Evolutionary conservation across 2,888 invertebrate species (phyloP).

Genomic region (Zaprionus obscuricornis): DNA sequence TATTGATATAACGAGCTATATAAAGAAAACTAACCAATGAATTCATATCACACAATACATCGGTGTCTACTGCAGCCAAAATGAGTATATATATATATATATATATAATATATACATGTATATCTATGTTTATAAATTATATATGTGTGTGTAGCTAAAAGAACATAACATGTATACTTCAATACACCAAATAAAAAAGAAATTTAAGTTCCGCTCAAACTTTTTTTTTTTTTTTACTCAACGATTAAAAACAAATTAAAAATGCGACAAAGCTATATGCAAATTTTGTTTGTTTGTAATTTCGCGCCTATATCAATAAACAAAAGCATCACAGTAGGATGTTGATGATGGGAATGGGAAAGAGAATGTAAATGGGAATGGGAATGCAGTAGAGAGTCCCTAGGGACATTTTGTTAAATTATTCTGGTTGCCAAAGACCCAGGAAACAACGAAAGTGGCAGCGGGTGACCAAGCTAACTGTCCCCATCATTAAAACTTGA

Average conservation of each 20-base stretch:
- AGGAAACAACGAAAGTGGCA: too few species aligned
- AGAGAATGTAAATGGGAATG: background rate
- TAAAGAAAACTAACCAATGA: conserved; percentile 46
- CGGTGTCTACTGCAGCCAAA: conserved; percentile 50
- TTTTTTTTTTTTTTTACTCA: conserved; percentile 25
- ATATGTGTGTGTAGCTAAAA: background rate
- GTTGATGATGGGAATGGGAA: background rate
- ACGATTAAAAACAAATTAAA: conserved; percentile 38
- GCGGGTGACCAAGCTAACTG: conserved; percentile 30
- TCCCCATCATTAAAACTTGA: conserved; percentile 72
- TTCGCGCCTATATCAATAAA: conserved; percentile 39
- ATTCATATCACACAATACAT: conserved; percentile 72
- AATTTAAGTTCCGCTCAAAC: too few species aligned
- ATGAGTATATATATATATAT: conserved; percentile 43
- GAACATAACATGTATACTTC: background rate
- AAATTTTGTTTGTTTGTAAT: conserved; percentile 12
- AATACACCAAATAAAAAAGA: too few species aligned
- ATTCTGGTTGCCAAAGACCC: conserved; percentile 55
- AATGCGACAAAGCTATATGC: conserved; percentile 7
- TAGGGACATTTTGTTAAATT: conserved; percentile 65
- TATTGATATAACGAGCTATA: conserved; percentile 27
- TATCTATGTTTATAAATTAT: background rate
- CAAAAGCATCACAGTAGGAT: conserved; percentile 12
- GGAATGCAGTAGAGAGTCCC: conserved; percentile 41
- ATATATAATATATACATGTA: conserved; percentile 36